Evolutionary conservation across 2,888 invertebrate genomes (phyloP), one percentile per base, ranked within the genome.

Genomic region (Chrysodeixis includens): DNA sequence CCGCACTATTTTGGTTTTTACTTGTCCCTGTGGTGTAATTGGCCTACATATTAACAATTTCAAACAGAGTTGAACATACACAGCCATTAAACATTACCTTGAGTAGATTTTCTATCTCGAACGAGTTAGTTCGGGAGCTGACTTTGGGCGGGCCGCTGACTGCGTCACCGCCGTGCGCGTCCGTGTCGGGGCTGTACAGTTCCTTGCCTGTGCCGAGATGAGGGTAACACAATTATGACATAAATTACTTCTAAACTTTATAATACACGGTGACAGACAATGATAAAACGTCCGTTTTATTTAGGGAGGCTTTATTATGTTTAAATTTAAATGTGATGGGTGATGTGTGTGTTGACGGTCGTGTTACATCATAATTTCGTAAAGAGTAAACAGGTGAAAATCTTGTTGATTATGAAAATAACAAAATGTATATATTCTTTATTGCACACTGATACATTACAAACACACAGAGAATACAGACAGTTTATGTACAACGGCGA

Each of bases 61-160:
- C 26, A 26, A 26, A 26, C 6, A 26, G 3, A 26, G 26, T 26
- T 26, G 26, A 26, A 26, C 26, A 6, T 4, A 26, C 6, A 26
- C 2, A 26, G 26, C 26, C 6, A 26, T 26, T 9, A 32, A n/a
- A 64, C 74, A 59, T 66, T 74, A 74, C 73, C 97, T 99, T 99
- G 78, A 99, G 96, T 85, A 99, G 96, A 94, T 98, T 98, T 95
- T 99, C 99, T 86, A 99, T 99, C 95, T 99, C 99, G 91, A 98
- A 98, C 66, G 98, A 98, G 93, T 98, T 98, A 71, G 98, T 97
- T 82, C 98, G 96, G 60, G 97, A 97, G 81, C 97, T 96, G 85
- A 97, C 97, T 93, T 97, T 97, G 9, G 94, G 94, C 14, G 94
- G 92, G 54, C 95, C 95, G 22, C 80, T 86, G 57, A 91, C 81